Conservation (phyloP, 2,113 vertebrate species). For the Phyllopteryx taeniolatus region DNA sequence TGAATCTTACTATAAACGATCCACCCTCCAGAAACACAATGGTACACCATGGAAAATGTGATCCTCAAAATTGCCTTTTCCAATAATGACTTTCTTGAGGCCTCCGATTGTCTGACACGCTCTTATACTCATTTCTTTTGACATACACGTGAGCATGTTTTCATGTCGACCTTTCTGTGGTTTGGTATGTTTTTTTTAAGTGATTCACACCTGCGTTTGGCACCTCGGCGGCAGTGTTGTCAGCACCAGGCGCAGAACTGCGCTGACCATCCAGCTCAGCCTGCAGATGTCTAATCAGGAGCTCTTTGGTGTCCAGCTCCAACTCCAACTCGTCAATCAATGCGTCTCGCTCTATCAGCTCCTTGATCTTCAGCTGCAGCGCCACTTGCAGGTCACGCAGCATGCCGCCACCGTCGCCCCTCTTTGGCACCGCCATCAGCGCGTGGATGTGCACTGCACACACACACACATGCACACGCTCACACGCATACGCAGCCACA, state of each 20-base stretch:
- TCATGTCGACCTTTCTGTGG: too few relatives aligned
- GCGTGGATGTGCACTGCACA: not conserved
- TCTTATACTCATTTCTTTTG: too few relatives aligned
- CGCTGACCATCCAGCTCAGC: slow-evolving; percentile 64
- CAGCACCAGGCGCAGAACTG: not conserved
- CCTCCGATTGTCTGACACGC: too few relatives aligned
- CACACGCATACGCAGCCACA: not conserved
- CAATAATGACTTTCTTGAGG: too few relatives aligned
- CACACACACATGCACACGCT: too few relatives aligned
- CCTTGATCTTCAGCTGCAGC: slow-evolving; percentile 74
- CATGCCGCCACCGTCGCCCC: slow-evolving; percentile 53
- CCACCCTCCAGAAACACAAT: too few relatives aligned
- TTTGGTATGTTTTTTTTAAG: not conserved
- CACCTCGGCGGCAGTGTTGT: not conserved
- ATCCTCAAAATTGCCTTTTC: too few relatives aligned
- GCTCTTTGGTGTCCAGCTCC: slow-evolving; percentile 74
- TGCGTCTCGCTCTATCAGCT: slow-evolving; percentile 69
- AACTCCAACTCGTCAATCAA: slow-evolving; percentile 76
- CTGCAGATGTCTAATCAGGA: slow-evolving; percentile 71
- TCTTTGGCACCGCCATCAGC: slow-evolving; percentile 34
- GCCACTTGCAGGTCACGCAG: slow-evolving; percentile 73
- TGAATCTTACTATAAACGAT: too few relatives aligned
- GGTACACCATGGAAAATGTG: too few relatives aligned
- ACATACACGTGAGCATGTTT: too few relatives aligned
- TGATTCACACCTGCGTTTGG: slow-evolving; percentile 30